A percentile compares a stretch with the other conserved stretches of the same genome.
These are phyloP conservation scores for Lucilia cuprina DNA, from an alignment of 1,140 invertebrate genomes.

Conservation along the genomic window DNA sequence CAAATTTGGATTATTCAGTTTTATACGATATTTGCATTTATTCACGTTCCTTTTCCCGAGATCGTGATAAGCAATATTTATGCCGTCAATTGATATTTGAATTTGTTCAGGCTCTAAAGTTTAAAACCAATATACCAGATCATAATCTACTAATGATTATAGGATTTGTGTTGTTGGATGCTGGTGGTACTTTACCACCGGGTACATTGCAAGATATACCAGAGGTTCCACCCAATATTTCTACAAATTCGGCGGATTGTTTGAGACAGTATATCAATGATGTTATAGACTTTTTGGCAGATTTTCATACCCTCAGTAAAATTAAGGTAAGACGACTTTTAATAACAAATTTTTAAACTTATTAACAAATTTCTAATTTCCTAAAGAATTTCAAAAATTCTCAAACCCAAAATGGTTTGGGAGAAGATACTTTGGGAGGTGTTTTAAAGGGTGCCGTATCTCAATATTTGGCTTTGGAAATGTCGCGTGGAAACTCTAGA, in stretches of 20 bases:
- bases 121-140: conserved; percentile 92
- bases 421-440: conserved; percentile 94
- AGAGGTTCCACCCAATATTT: conserved; percentile 69
- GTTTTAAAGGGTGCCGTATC: conserved; percentile 94
- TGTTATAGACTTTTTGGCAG: conserved; percentile 93
- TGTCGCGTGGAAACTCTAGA: conserved; percentile 83
- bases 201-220: conserved; percentile 60
- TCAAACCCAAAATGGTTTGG: conserved; percentile 75
- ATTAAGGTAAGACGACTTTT: conserved; percentile 77
- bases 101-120: conserved; percentile 93
- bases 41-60: conserved; percentile 86
- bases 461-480: conserved; percentile 93
- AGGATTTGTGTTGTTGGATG: conserved; percentile 80
- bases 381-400: conserved; percentile 82
- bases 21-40: conserved; percentile 89
- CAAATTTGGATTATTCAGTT: conserved; percentile 81
- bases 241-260: conserved; percentile 90
- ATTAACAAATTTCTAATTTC: not conserved
- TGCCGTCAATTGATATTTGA: conserved; percentile 92
- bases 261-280: conserved; percentile 92
- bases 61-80: conserved; percentile 91
- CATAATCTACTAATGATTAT: conserved; percentile 92
- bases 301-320: conserved; percentile 96
- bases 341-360: too few species aligned
- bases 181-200: conserved; percentile 71